Conservation (phyloP, 1,140 invertebrate species). For the Batillaria attramentaria region DNA sequence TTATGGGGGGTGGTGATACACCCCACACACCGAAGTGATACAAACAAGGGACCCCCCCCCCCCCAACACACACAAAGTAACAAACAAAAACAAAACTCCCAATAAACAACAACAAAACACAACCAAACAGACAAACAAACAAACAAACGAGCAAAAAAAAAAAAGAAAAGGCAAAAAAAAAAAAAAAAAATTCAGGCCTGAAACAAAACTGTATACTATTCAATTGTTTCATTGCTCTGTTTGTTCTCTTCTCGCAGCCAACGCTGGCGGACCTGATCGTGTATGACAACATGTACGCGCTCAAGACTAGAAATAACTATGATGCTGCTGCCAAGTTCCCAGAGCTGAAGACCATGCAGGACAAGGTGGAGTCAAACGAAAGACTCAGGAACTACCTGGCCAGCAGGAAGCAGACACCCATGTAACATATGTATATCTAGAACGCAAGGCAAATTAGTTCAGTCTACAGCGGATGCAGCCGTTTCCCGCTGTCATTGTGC, state of each 20-base stretch:
- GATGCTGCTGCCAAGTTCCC: not conserved
- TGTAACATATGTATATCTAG: no score
- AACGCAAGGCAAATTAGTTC: no score
- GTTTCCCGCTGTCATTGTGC: no score
- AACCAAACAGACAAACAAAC: not conserved
- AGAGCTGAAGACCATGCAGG: not conserved
- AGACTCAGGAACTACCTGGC: not conserved
- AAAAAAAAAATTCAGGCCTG: not conserved
- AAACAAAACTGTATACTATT: not conserved
- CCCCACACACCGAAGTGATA: no score
- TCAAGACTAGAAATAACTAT: not conserved
- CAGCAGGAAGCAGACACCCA: not conserved
- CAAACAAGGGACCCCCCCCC: no score
- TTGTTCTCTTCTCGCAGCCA: not conserved
- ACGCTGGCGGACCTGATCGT: not conserved
- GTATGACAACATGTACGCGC: not conserved
- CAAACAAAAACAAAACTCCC: not conserved
- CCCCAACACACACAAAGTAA: not conserved
- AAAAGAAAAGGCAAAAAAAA: not conserved
- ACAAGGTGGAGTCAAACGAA: not conserved
- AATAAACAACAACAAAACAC: not conserved
- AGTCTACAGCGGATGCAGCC: no score
- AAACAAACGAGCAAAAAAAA: not conserved
- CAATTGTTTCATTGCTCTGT: not conserved
- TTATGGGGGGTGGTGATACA: no score